These are phyloP conservation scores for Antedon mediterranea DNA, from an alignment of 53 echinoderm and acorn worm species.

Conservation along the genomic window DNA sequence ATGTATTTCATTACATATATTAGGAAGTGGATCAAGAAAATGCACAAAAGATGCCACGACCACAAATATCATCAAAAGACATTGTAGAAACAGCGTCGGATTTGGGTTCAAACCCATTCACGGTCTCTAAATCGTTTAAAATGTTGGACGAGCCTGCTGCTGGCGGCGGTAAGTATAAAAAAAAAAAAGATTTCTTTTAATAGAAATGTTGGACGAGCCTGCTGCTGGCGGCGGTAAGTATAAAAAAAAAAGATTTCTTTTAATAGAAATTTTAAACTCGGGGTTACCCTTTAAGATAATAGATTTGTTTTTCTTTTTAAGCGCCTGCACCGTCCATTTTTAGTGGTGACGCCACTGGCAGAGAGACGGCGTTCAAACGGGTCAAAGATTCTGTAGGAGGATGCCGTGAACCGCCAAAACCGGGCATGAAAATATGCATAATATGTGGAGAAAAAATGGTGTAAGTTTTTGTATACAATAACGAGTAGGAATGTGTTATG, in stretches of 20 bases:
- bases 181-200: no score
- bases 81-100: slow-evolving; percentile 55
- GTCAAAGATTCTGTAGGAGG: slow-evolving; percentile 2
- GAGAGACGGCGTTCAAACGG: slow-evolving; percentile 64
- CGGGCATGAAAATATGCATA: slow-evolving; percentile 29
- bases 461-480: no score
- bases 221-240: slow-evolving; percentile 40
- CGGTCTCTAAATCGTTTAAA: slow-evolving; percentile 76
- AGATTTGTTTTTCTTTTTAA: not conserved
- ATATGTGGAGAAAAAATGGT: slow-evolving; percentile 50
- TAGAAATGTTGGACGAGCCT: not conserved
- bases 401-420: not conserved
- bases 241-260: no score
- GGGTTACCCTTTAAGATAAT: not conserved
- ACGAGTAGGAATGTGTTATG: no score
- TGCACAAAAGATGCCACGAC: slow-evolving; percentile 58
- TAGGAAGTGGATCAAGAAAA: slow-evolving; percentile 24
- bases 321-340: slow-evolving; percentile 67
- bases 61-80: slow-evolving; percentile 46
- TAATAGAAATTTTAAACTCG: not conserved
- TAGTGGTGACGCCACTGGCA: slow-evolving; percentile 46
- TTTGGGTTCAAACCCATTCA: slow-evolving; percentile 61
- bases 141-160: slow-evolving; percentile 30
- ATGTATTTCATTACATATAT: no score
- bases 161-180: slow-evolving; percentile 57